A percentile compares a stretch with the other conserved stretches of the same genome.
Conservation (phyloP, 2,113 vertebrate genomes). For the Sinocyclocheilus anshuiensis region DNA sequence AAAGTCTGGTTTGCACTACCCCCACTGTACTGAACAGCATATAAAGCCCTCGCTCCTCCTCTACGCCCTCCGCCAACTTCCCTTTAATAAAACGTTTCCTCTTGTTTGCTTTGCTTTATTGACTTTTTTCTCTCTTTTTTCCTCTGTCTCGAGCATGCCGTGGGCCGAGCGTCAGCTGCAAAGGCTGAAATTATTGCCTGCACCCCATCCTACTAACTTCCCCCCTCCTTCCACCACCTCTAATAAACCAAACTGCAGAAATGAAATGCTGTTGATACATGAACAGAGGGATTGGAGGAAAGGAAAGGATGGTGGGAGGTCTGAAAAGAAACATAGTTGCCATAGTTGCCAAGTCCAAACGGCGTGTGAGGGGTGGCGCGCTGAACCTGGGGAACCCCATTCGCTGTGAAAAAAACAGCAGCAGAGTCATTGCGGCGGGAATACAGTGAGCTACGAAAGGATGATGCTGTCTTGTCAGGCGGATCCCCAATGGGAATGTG, state of each 20-base stretch:
- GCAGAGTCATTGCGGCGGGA: constrained; percentile 6
- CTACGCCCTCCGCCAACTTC: constrained; percentile 50
- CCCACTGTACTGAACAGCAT: constrained; percentile 39
- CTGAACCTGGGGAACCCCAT: constrained; percentile 22
- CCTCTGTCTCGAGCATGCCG: constrained; percentile 33
- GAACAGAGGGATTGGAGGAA: constrained; percentile 30
- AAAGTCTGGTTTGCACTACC: constrained; percentile 15
- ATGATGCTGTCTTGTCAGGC: constrained; percentile 31
- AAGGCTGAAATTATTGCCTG: constrained; percentile 55
- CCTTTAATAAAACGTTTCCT: constrained; percentile 62
- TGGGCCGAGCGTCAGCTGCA: constrained; percentile 46
- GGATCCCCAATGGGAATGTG: constrained; percentile 27
- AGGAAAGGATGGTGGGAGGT: constrained; percentile 42
- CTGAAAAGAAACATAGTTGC: constrained; percentile 45
- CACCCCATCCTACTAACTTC: constrained; percentile 20
- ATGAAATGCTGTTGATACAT: constrained; percentile 46
- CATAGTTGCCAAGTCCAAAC: constrained; percentile 47
- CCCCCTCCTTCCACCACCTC: constrained; percentile 33
- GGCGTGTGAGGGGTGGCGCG: background rate
- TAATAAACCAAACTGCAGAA: constrained; percentile 55
- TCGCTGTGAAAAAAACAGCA: background rate
- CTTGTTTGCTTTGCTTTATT: constrained; percentile 59
- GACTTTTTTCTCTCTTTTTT: constrained; percentile 52
- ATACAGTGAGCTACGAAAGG: constrained; percentile 26
- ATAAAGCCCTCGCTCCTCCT: constrained; percentile 34